Base-by-base conservation (phyloP, 2,888 invertebrate species). In the Pristionchus japonicus region DNA sequence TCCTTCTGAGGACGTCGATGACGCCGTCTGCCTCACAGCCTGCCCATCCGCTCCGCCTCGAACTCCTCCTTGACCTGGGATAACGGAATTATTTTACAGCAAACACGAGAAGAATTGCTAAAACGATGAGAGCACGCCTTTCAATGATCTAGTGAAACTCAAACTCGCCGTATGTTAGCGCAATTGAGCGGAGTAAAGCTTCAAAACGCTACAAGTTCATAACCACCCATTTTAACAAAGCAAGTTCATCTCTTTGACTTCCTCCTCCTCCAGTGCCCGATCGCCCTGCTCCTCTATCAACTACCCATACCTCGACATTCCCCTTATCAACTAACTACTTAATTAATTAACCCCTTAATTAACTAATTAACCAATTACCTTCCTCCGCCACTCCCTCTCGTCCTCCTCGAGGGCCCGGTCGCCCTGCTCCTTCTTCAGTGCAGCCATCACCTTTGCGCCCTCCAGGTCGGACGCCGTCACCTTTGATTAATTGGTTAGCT, bases 391-490 rank as follows among this genome's bases (percentile, higher is more conserved):
- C 37, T 90, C 89, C 67, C 90, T 90, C 70, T 91, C 91, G 43
- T 90, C 90, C 27, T 87, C 83, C 64, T 88, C 88, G 37, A 89
- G 84, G 4, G 88, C 85, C 17, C 89, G 88, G 23, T 90, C 90
- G 52, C 89, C 89, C 67, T 90, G 90, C 57, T 91, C 89, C 57
- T 89, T 89, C 88, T 92, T 92, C 64, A 91, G 86, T 74, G 90
- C 90, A 2, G 87, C 89, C 89, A 92, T 90, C 40, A 89, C 88
- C 87, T 91, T 91, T 23, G 90, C 90, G 37, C 90, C 92, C 88
- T 92, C 92, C 74, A 91, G 88, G 88, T 92, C 92, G 7, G 92
- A 90, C 3, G 91, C 91, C 0, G 91, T 92, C 37, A 92, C 91
- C 91, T 92, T 67, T 57, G 31, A 40, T 77, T 77, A 40, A 43